Conservation (phyloP, 2,888 invertebrate species). For the Nomada ferruginata region DNA sequence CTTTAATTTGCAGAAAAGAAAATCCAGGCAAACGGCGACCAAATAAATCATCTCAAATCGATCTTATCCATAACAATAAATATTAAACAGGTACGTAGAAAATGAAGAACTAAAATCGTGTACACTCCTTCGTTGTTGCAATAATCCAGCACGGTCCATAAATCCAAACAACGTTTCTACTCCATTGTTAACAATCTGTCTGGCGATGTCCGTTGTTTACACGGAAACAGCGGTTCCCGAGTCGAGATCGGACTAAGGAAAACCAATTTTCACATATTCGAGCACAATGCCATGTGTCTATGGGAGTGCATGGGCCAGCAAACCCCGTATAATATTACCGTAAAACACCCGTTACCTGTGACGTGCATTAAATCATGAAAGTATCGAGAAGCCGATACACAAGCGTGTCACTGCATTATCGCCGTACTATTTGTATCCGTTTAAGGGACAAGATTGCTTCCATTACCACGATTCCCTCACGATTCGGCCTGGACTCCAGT, state of each 20-base stretch:
- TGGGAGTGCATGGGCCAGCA: slow-evolving; percentile 31
- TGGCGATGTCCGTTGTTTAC: slow-evolving; percentile 46
- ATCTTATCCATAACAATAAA: no score
- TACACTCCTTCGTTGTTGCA: background rate
- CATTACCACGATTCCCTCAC: slow-evolving; percentile 51
- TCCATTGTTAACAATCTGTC: slow-evolving; percentile 43
- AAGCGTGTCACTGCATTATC: slow-evolving; percentile 63
- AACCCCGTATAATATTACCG: slow-evolving; percentile 72
- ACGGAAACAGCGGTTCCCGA: slow-evolving; percentile 12
- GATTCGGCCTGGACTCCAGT: slow-evolving; percentile 40
- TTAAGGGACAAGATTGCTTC: slow-evolving; percentile 57
- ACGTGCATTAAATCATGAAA: slow-evolving; percentile 68
- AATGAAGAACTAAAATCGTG: background rate
- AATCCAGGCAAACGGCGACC: background rate
- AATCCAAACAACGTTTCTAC: background rate
- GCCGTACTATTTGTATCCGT: slow-evolving; percentile 64
- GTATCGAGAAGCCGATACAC: slow-evolving; percentile 61
- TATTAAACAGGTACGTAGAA: no score
- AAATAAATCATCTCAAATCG: background rate
- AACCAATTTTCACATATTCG: slow-evolving; percentile 55
- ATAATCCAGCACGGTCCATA: background rate
- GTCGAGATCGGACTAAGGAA: slow-evolving; percentile 40
- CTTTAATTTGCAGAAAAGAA: no score
- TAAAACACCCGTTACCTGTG: slow-evolving; percentile 68
- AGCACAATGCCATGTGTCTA: slow-evolving; percentile 50